Percentiles rank a stretch among this genome's conserved stretches.
Evolutionary conservation across 2,797 vertebrate species (phyloP).

Genomic region (Anabas testudineus): DNA sequence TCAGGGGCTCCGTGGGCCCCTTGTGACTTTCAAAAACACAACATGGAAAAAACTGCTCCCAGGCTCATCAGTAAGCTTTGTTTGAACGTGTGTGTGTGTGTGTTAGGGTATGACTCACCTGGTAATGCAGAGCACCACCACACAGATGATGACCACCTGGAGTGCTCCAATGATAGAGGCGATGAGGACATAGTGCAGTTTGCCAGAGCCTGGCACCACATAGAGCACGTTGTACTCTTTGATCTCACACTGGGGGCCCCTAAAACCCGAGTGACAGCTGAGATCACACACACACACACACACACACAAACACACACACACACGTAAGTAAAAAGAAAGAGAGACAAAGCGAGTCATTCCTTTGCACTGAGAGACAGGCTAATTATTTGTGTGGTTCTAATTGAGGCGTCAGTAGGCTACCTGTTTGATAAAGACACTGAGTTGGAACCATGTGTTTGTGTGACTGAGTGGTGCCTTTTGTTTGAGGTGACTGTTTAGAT

Average conservation of each 20-base stretch:
- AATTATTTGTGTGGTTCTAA: slow-evolving; percentile 53
- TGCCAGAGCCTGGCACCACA: slow-evolving; percentile 96
- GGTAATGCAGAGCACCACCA: slow-evolving; percentile 99
- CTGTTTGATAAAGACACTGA: slow-evolving; percentile 32
- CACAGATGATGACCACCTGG: slow-evolving; percentile 99
- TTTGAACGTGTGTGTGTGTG: slow-evolving; percentile 14
- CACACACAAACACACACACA: slow-evolving; percentile 49
- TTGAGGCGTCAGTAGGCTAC: slow-evolving; percentile 30
- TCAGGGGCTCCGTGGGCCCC: slow-evolving; percentile 19
- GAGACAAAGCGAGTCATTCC: slow-evolving; percentile 22
- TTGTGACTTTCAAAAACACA: slow-evolving; percentile 30
- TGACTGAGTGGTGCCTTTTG: slow-evolving; percentile 27
- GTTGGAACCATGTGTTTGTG: slow-evolving; percentile 32
- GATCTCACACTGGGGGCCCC: slow-evolving; percentile 97
- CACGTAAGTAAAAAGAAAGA: slow-evolving; percentile 2
- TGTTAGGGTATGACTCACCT: slow-evolving; percentile 86
- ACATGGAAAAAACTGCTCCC: slow-evolving; percentile 16
- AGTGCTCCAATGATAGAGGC: slow-evolving; percentile 98
- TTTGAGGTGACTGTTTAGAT: slow-evolving; percentile 26
- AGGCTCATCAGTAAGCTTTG: slow-evolving; percentile 47
- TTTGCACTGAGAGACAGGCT: slow-evolving; percentile 41
- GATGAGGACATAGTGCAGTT: slow-evolving; percentile 98
- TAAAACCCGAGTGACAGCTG: slow-evolving; percentile 97
- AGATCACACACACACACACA: slow-evolving; percentile 55
- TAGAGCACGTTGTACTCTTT: slow-evolving; percentile 99